phyloP scores from a whole-genome alignment of 2,113 vertebrate genomes.

The Engraulis encrasicolus region DNA sequence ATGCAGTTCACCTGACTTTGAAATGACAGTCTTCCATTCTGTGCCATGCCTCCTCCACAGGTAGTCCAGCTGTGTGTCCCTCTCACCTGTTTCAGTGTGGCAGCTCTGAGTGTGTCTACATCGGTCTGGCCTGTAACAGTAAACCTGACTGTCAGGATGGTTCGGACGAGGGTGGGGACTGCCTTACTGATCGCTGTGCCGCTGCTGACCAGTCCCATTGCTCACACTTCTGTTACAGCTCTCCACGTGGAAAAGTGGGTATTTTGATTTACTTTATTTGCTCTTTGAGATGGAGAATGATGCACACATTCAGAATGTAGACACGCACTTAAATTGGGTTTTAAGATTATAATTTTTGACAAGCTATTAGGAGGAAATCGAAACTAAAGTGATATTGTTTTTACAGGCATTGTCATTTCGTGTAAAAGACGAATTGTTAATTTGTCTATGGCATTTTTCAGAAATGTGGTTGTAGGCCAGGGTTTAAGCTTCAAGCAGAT shows the following conservation, averaged over 20 bases:
- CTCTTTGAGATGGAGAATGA: too few species aligned
- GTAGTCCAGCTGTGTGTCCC: slow-evolving; percentile 69
- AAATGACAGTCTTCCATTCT: too few species aligned
- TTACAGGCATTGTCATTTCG: too few species aligned
- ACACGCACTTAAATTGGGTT: too few species aligned
- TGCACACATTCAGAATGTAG: too few species aligned
- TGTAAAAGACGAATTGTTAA: too few species aligned
- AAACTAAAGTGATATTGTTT: too few species aligned
- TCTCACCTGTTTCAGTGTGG: slow-evolving; percentile 81
- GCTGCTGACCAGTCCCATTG: slow-evolving; percentile 62
- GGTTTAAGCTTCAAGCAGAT: slow-evolving; percentile 72
- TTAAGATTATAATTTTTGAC: too few species aligned
- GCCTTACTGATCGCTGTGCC: slow-evolving; percentile 50
- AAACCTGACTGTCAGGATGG: slow-evolving; percentile 76
- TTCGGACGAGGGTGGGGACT: slow-evolving; percentile 82
- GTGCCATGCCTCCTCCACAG: slow-evolving; percentile 61
- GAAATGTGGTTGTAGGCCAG: slow-evolving; percentile 80
- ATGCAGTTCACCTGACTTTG: too few species aligned
- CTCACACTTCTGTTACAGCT: slow-evolving; percentile 76
- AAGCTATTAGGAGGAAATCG: too few species aligned
- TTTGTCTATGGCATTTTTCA: too few species aligned
- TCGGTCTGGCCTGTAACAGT: slow-evolving; percentile 75
- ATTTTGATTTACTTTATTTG: not conserved
- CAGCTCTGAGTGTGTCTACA: slow-evolving; percentile 74
- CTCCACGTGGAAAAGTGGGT: slow-evolving; percentile 81